Evolutionary conservation across 2,888 invertebrate genomes (phyloP), one percentile per base, ranked within the genome.

Genomic region (Idaea dimidiata): DNA sequence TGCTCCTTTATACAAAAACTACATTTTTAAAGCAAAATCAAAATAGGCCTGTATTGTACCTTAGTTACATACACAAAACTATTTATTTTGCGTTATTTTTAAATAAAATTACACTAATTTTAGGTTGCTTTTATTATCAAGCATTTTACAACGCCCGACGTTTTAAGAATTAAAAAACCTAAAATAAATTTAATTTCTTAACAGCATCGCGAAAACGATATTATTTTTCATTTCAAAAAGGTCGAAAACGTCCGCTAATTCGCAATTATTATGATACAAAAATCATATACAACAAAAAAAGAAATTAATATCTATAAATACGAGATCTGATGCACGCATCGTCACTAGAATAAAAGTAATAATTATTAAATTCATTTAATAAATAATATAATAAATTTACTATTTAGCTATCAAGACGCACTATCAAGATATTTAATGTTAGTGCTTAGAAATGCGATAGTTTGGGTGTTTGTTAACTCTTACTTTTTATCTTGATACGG

Each of bases 301-400:
- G 8, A 14, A 43, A 43, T 3, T 43, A 43, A 43, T 0, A 8
- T 74, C 77, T 71, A 78, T 74, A 77, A 77, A 80, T 78, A 82
- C 78, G 84, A 84, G 84, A 84, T 84, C 84, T 76, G 72, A 76
- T 70, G 73, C 64, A 65, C 59, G 73, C 75, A 78, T 62, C 68
- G 67, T 72, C 74, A 71, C 61, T 71, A 71, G 66, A 70, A 62
- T n/a, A 57, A 67, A 67, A 66, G 63, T 69, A 66, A 70, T 69
- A 66, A 70, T 65, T 61, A 69, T 71, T 70, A 65, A 71, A 66
- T 66, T 62, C 70, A 70, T 63, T 61, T 73, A 75, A 75, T 67
- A 75, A 73, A 72, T 76, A 74, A 73, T 65, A 64, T 71, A 69
- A 66, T 66, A 65, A 71, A 72, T 71, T 62, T 10, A 43, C 65